A percentile compares a stretch with the other conserved stretches of the same genome.
Evolutionary conservation across 2,797 vertebrate species (phyloP).

Genomic region (Pteronotus mesoamericanus): DNA sequence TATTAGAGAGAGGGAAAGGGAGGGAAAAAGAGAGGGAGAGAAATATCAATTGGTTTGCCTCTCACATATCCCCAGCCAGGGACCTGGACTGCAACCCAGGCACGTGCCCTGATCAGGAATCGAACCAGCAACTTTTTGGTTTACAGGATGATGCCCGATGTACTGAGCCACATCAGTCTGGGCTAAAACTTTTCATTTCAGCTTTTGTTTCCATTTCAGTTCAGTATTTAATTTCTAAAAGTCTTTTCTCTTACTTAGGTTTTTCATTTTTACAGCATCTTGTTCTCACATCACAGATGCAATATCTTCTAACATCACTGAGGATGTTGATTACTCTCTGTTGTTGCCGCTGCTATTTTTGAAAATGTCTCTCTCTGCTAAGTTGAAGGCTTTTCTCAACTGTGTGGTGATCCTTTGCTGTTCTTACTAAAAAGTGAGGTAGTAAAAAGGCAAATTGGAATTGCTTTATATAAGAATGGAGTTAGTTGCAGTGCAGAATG

Average conservation of each 20-base stretch:
- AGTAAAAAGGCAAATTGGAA: neutral
- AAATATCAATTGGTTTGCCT: neutral
- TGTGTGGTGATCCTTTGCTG: neutral
- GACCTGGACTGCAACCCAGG: neutral
- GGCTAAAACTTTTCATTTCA: neutral
- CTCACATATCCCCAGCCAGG: fast-evolving
- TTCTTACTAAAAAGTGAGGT: neutral
- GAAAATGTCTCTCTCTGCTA: neutral
- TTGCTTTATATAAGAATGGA: neutral
- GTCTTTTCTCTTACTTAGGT: neutral
- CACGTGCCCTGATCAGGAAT: neutral
- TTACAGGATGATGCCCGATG: neutral
- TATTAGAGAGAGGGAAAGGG: neutral
- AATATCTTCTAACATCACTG: neutral
- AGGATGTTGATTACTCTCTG: neutral
- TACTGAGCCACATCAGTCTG: neutral
- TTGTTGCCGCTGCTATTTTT: neutral
- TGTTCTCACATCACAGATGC: neutral
- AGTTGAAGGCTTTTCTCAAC: neutral
- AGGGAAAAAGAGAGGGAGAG: neutral
- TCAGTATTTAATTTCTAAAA: neutral
- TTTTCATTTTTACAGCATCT: neutral
- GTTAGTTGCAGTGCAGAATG: neutral
- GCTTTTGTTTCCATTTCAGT: neutral
- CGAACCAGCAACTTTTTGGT: neutral